These are phyloP conservation scores for Podarcis cretensis DNA, from an alignment of 2,113 vertebrate species.

Conservation along the genomic window DNA sequence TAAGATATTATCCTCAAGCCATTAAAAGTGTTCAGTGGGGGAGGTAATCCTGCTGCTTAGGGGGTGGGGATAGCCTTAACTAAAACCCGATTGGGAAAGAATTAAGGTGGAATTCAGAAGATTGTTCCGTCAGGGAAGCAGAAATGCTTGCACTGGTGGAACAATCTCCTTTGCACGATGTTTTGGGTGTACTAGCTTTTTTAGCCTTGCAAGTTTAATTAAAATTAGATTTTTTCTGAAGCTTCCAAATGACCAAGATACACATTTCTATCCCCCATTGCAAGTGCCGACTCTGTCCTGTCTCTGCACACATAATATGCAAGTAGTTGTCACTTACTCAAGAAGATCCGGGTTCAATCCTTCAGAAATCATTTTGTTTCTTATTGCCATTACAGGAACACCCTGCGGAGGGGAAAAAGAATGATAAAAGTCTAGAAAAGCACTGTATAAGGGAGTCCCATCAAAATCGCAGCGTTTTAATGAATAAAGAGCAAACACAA, in stretches of 20 bases:
- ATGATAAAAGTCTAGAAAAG: background rate
- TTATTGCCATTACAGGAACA: slow-evolving; percentile 97
- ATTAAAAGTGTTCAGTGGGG: background rate
- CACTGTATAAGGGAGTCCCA: background rate
- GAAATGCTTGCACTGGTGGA: too few relatives aligned
- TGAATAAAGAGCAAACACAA: background rate
- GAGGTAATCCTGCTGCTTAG: background rate
- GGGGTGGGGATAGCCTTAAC: background rate
- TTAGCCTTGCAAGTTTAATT: background rate
- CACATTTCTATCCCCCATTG: background rate
- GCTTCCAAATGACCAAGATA: background rate
- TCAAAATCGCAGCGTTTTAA: background rate
- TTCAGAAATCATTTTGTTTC: slow-evolving; percentile 95
- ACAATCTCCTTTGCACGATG: too few relatives aligned
- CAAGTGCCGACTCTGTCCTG: background rate
- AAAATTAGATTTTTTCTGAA: background rate
- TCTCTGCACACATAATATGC: background rate
- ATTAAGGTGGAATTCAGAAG: background rate
- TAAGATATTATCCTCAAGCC: background rate
- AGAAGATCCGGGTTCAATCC: slow-evolving; percentile 92
- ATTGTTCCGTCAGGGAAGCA: too few relatives aligned
- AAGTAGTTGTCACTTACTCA: slow-evolving; percentile 84
- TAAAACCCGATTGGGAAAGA: background rate
- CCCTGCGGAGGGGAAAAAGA: slow-evolving; percentile 78
- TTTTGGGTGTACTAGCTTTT: background rate